These are phyloP conservation scores for Pantherophis guttatus DNA, from an alignment of 2,113 vertebrate species.

Conservation along the genomic window DNA sequence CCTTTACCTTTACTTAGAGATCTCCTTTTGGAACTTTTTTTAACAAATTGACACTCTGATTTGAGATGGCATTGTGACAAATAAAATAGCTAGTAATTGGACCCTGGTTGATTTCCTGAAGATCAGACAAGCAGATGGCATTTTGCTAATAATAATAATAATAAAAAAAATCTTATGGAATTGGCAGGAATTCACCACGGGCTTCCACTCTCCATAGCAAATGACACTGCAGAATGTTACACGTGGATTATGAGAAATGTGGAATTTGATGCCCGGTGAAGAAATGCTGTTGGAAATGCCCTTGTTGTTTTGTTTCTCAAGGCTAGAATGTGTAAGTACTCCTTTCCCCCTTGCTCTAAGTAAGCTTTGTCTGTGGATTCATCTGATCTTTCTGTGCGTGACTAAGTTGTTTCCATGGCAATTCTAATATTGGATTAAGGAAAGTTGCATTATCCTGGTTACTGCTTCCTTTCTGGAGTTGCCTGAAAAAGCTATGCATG, in stretches of 20 bases:
- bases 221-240: background rate
- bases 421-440: constrained; percentile 48
- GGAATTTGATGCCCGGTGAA: background rate
- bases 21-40: background rate
- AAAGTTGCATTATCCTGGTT: constrained; percentile 32
- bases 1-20: background rate
- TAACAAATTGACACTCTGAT: background rate
- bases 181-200: background rate
- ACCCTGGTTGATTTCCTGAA: background rate
- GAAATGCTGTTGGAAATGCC: background rate
- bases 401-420: constrained; percentile 56
- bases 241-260: background rate
- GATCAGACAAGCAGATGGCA: background rate
- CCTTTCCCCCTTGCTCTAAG: background rate
- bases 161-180: background rate
- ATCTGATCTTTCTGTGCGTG: constrained; percentile 39
- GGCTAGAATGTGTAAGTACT: background rate
- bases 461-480: background rate
- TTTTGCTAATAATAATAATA: background rate
- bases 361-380: background rate
- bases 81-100: background rate
- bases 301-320: constrained; percentile 9
- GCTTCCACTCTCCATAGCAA: background rate
- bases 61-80: background rate
- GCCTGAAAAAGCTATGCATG: constrained; percentile 18